Conservation (phyloP, 2,113 vertebrate species). For the Zosterops lateralis region DNA sequence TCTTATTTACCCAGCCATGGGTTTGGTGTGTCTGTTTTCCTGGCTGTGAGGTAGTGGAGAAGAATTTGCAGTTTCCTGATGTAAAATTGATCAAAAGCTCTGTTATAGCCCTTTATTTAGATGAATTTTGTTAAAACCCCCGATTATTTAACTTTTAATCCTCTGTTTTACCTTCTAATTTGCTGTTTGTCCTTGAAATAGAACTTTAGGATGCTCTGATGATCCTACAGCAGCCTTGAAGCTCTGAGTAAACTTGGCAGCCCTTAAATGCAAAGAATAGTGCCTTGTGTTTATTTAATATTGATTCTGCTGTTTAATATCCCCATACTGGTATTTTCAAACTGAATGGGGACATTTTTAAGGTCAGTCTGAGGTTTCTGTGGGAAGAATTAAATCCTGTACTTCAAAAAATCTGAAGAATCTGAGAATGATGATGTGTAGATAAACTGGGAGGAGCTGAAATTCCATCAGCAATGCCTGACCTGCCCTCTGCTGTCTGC, state of each 20-base stretch:
- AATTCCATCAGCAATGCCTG: neutral
- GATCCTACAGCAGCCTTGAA: neutral
- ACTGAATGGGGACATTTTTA: neutral
- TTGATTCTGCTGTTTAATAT: neutral
- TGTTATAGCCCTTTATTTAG: neutral
- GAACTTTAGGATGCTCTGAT: neutral
- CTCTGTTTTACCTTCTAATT: neutral
- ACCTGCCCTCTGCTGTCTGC: neutral
- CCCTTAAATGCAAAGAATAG: neutral
- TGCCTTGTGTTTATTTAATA: neutral
- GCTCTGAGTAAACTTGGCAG: neutral
- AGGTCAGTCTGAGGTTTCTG: neutral
- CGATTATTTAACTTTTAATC: neutral
- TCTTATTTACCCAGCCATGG: neutral
- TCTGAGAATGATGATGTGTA: neutral
- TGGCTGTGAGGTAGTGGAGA: neutral
- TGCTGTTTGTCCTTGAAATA: neutral
- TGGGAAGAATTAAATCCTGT: neutral
- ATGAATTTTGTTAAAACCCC: neutral
- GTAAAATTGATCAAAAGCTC: neutral
- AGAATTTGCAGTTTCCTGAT: neutral
- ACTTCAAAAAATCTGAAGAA: neutral
- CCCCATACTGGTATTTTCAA: neutral
- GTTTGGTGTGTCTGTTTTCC: neutral
- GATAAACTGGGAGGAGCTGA: neutral